Evolutionary conservation across 2,797 vertebrate genomes (phyloP), one percentile per base, ranked within the genome.

Genomic region (Scolopax bukidnonensis): DNA sequence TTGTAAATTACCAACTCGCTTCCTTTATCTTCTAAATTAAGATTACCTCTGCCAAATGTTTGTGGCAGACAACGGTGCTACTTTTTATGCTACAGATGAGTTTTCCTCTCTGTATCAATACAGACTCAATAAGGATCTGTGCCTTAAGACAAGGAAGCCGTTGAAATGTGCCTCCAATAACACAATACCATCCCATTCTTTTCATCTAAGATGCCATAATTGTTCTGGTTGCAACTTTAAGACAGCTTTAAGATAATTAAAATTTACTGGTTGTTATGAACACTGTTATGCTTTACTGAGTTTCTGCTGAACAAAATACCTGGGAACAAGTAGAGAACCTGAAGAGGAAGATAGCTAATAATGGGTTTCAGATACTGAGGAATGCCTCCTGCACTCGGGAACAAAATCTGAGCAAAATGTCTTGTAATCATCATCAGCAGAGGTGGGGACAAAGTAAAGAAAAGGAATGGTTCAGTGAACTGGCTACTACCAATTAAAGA

Each of bases 211-310:
- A 77, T 88, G 78, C 70, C 50, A n/a, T 96, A 96, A 97, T 97
- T 97, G 89, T 76, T 84, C 96, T 73, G 47, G 48, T 87, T 97
- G 92, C 94, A 94, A 77, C 80, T 83, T 95, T 94, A 85, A 94
- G 94, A 67, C 57, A 94, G 56, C 57, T 95, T 77, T 94, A 87
- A 64, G 54, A 77, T 94, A 97, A 96, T 96, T 97, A 97, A 94
- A 91, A 97, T 94, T 93, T 92, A 89, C 50, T 96, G 61, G n/a
- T 90, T 94, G 57, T 65, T 96, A 70, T 67, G 74, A 97, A 89
- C 63, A 14, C 56, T 80, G 92, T 65, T 93, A 90, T 82, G 92
- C 84, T 98, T 97, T 94, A 81, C 93, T 92, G 95, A 93, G 38
- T 91, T 90, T 87, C 79, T 94, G 90, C 82, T 91, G 51, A 84